Evolutionary conservation across 2,888 invertebrate genomes (phyloP).

Genomic region (Nemoura dubitans): DNA sequence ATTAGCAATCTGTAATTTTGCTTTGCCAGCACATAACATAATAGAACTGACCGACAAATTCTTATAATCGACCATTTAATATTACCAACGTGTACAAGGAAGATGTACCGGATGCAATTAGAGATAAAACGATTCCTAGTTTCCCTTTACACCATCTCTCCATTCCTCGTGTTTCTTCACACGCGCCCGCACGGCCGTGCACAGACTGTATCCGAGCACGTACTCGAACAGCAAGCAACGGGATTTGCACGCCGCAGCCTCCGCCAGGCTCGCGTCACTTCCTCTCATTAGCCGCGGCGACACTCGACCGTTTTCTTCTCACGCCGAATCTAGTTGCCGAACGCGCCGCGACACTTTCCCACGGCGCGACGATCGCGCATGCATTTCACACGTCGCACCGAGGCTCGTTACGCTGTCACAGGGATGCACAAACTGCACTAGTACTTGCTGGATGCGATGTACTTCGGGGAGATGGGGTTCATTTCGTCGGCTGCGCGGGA

Average conservation of each 20-base stretch:
- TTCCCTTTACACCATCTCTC: neutral
- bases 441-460: neutral
- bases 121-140: neutral
- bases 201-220: neutral
- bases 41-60: no score
- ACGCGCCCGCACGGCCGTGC: neutral
- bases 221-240: neutral
- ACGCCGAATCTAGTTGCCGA: constrained; percentile 29
- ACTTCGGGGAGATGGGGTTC: no score
- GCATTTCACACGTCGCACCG: neutral
- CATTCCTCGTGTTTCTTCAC: neutral
- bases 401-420: neutral
- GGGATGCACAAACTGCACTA: constrained; percentile 17
- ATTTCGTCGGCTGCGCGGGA: no score
- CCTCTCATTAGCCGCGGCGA: constrained; percentile 31
- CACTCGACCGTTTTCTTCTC: constrained; percentile 21
- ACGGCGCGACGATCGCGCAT: neutral
- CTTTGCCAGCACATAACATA: no score
- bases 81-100: no score
- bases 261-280: constrained; percentile 1
- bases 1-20: no score
- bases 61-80: no score
- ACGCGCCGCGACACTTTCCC: neutral
- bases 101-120: no score
- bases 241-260: neutral